Evolutionary conservation across 2,113 vertebrate species (phyloP).

Genomic region (Sylvilagus bachmani): DNA sequence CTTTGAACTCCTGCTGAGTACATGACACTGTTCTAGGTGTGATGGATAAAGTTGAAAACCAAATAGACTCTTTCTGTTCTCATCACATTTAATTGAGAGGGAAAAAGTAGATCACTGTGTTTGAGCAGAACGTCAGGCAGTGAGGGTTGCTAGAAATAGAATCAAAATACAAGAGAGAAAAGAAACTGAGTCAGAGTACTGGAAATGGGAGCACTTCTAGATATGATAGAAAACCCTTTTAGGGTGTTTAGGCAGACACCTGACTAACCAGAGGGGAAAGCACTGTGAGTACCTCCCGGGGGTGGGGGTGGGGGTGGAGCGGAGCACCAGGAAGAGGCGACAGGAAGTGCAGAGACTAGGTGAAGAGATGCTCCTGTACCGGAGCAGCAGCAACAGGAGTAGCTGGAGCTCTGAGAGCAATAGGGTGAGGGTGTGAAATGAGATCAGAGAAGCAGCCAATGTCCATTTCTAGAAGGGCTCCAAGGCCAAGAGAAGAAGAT

Average conservation of each 20-base stretch:
- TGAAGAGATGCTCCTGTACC: background rate
- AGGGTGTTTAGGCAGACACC: background rate
- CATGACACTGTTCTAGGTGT: background rate
- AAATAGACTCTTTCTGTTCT: background rate
- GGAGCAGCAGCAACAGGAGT: background rate
- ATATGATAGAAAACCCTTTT: background rate
- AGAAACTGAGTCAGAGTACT: background rate
- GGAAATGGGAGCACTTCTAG: background rate
- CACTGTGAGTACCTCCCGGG: background rate
- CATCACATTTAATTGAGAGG: background rate
- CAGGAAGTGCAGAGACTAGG: background rate
- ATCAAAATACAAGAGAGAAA: background rate
- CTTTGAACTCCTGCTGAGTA: background rate
- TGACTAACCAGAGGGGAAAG: background rate
- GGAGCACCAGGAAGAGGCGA: background rate
- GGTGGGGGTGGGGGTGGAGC: background rate
- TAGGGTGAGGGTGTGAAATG: background rate
- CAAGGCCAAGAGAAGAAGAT: background rate
- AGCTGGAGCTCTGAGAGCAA: background rate
- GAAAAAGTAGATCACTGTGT: background rate
- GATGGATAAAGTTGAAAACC: background rate
- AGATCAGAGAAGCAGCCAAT: background rate
- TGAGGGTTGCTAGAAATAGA: background rate
- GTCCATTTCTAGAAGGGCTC: background rate
- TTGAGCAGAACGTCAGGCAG: background rate